Conservation (phyloP, 2,888 invertebrate species). For the Phengaris alcon region DNA sequence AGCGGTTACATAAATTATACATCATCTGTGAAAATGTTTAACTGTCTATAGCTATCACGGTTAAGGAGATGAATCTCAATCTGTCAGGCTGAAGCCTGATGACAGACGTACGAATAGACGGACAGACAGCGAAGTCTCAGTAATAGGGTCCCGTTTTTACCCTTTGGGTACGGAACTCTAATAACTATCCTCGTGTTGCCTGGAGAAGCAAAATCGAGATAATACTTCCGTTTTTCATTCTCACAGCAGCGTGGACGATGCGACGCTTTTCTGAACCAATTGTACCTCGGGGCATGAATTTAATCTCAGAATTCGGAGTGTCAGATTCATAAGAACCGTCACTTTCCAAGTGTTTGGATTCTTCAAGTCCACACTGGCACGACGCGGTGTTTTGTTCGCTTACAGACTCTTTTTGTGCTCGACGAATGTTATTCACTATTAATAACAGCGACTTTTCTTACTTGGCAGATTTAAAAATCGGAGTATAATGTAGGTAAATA, state of each 20-base stretch:
- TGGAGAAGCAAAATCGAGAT: constrained; percentile 70
- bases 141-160: too few species aligned
- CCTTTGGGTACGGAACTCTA: constrained; percentile 12
- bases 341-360: constrained; percentile 47
- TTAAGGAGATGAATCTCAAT: too few species aligned
- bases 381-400: constrained; percentile 12
- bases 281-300: constrained; percentile 75
- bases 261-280: constrained; percentile 66
- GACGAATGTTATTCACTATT: too few species aligned
- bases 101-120: too few species aligned
- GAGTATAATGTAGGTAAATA: too few species aligned
- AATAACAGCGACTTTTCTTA: too few species aligned
- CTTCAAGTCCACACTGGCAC: background rate
- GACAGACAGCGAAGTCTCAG: too few species aligned
- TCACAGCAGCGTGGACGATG: constrained; percentile 64
- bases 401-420: constrained; percentile 47
- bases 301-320: constrained; percentile 72
- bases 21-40: too few species aligned
- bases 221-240: constrained; percentile 71
- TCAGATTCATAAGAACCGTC: constrained; percentile 69
- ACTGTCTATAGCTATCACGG: too few species aligned
- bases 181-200: constrained; percentile 53
- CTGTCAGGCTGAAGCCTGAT: too few species aligned
- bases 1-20: too few species aligned
- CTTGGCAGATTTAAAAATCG: too few species aligned